These are phyloP conservation scores for Camponotus floridanus DNA, from an alignment of 1,140 invertebrate genomes.

Conservation along the genomic window DNA sequence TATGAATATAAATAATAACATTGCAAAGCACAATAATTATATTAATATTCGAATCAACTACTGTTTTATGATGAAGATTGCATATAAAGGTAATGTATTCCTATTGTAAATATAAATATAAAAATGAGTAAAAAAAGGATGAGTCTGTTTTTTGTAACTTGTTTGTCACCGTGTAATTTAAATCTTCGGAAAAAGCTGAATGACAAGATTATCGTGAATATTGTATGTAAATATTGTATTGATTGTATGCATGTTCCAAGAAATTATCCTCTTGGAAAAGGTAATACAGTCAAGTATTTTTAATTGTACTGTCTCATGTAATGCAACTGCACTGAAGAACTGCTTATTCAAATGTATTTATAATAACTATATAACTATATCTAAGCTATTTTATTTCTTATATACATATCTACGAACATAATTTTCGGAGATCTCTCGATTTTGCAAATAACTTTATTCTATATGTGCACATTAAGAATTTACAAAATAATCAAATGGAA, in stretches of 20 bases:
- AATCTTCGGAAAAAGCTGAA: conserved; percentile 8
- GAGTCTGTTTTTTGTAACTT: not conserved
- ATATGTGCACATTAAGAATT: not conserved
- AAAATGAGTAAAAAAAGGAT: not conserved
- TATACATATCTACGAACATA: no score
- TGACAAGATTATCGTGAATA: not conserved
- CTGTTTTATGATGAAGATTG: not conserved
- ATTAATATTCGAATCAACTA: not conserved
- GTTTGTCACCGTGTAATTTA: not conserved
- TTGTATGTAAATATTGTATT: not conserved
- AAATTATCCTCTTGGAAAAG: not conserved
- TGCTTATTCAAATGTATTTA: not conserved
- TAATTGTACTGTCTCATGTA: not conserved
- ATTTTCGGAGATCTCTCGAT: no score
- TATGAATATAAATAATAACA: not conserved
- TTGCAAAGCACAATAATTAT: not conserved
- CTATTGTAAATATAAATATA: no score
- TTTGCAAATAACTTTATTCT: not conserved
- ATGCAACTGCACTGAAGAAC: not conserved
- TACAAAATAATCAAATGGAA: conserved; percentile 1
- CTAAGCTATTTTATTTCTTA: no score
- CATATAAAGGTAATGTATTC: no score
- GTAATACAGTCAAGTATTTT: conserved; percentile 9
- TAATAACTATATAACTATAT: no score
- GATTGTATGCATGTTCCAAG: not conserved